Evolutionary conservation across 2,888 invertebrate species (phyloP), one percentile per base, ranked within the genome.

Genomic region (Himalopsyche anomala): DNA sequence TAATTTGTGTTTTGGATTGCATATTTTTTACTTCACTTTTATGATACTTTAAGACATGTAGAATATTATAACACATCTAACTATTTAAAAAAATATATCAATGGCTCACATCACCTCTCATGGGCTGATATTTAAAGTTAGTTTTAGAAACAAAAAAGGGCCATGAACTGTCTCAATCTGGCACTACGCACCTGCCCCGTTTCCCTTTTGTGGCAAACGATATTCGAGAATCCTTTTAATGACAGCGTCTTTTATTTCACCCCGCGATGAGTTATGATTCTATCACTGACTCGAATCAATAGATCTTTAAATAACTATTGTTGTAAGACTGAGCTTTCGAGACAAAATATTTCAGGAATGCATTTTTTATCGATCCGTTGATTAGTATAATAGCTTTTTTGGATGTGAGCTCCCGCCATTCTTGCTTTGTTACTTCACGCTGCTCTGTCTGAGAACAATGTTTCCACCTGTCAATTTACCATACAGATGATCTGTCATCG

Each of bases 271-370:
- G 82, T 87, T 85, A 85, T 87, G 83, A 54, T 80, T 82, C 45
- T 82, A 84, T 87, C 88, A 40, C 51, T 55, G 80, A 28, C 80
- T 79, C 83, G 84, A 84, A 88, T 88, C 87, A 88, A 88, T 86
- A 86, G 86, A 36, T 83, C 85, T 84, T 88, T 88, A 88, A 88
- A 88, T 87, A 88, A 86, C 88, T 86, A 88, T 88, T 88, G 88
- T 88, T 85, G 82, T 85, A 42, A 55, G 62, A n/a, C 81, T 36
- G 81, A 36, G 82, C 84, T 56, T 74, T 84, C 38, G 81, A 81
- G 54, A 84, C 85, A 84, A 88, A 74, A 74, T 74, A 74, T 88
- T 85, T 83, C 74, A 86, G 81, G 86, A 86, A 87, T 86, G 84
- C 74, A 51, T 86, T 87, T 83, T 86, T 87, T 87, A 86, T 84